Evolutionary conservation across 2,888 invertebrate species (phyloP).

Genomic region (Lordiphosa fenestrarum): DNA sequence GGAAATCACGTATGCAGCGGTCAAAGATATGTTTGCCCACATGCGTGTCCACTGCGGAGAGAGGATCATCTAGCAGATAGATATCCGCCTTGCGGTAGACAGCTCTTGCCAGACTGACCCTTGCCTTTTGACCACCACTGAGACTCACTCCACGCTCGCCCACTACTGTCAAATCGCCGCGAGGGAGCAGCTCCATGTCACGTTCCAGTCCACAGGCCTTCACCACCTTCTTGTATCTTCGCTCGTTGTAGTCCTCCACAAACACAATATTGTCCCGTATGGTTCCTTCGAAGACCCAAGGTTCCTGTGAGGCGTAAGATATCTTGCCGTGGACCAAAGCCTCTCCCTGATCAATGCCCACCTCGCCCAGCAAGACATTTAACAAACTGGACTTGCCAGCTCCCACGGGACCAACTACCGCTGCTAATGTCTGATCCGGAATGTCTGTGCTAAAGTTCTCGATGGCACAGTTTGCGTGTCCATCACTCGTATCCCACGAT

Average conservation of each 20-base stretch:
- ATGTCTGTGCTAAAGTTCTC: constrained; percentile 81
- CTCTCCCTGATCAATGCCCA: constrained; percentile 83
- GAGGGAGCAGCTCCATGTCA: constrained; percentile 84
- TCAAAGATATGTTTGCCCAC: constrained; percentile 78
- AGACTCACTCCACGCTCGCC: constrained; percentile 83
- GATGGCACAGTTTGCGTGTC: constrained; percentile 63
- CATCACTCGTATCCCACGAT: constrained; percentile 81
- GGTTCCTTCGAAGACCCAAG: constrained; percentile 90
- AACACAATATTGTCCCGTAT: constrained; percentile 96
- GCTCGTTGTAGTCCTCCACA: constrained; percentile 86
- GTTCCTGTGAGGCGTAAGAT: constrained; percentile 90
- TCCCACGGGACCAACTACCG: constrained; percentile 88
- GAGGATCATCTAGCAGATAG: constrained; percentile 89
- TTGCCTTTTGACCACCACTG: constrained; percentile 88
- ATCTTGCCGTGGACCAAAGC: constrained; percentile 84
- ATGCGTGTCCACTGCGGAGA: constrained; percentile 89
- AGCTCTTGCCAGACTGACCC: constrained; percentile 87
- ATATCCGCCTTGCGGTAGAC: constrained; percentile 81
- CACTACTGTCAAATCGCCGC: constrained; percentile 80
- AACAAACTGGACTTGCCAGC: constrained; percentile 88
- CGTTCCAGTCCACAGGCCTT: constrained; percentile 83
- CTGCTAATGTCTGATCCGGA: constrained; percentile 63
- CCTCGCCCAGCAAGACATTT: constrained; percentile 87
- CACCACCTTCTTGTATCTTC: constrained; percentile 81
- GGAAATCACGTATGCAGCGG: constrained; percentile 67